phyloP scores from a whole-genome alignment of 2,797 vertebrate species.

The Rhinogobio ventralis region DNA sequence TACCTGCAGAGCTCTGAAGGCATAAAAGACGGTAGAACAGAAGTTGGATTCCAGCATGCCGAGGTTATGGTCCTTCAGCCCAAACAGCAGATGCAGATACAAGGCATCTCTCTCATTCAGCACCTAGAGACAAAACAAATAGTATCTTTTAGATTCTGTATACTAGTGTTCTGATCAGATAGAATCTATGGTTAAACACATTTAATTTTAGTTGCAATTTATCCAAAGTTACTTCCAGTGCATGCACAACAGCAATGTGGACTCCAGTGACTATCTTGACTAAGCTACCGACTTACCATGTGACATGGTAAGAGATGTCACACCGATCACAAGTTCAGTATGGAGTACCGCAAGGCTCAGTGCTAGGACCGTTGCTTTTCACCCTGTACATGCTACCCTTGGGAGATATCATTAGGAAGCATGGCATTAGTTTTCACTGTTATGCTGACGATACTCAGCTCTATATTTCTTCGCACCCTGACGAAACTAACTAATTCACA shows the following conservation, averaged over 20 bases:
- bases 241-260: neutral
- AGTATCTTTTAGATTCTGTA: neutral
- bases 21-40: slow-evolving; percentile 80
- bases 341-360: too few relatives aligned
- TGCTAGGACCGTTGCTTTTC: too few relatives aligned
- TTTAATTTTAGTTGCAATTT: neutral
- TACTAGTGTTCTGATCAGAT: neutral
- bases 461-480: too few relatives aligned
- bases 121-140: slow-evolving; percentile 61
- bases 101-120: slow-evolving; percentile 74
- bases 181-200: neutral
- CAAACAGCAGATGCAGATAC: slow-evolving; percentile 86
- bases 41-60: slow-evolving; percentile 84
- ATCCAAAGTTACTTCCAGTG: neutral
- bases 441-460: too few relatives aligned
- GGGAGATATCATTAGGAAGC: too few relatives aligned
- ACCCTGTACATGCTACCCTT: too few relatives aligned
- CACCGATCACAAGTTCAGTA: too few relatives aligned
- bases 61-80: slow-evolving; percentile 78
- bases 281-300: too few relatives aligned
- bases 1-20: slow-evolving; percentile 80
- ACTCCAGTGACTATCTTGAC: too few relatives aligned
- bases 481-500: too few relatives aligned
- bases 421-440: too few relatives aligned
- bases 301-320: too few relatives aligned